Conservation (phyloP, 2,888 invertebrate genomes). For the Athetis lepigone region DNA sequence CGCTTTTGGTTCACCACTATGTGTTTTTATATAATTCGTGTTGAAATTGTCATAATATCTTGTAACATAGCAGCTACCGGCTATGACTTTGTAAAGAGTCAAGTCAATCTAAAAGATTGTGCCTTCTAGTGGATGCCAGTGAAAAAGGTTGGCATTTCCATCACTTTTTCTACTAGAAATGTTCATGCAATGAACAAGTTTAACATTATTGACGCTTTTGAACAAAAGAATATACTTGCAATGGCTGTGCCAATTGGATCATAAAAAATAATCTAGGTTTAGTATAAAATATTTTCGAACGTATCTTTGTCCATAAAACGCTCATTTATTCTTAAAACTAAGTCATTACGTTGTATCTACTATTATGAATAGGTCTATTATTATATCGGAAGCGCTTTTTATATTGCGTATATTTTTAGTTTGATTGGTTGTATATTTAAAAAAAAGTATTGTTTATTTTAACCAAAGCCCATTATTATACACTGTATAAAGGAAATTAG, state of each 20-base stretch:
- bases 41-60: conserved; percentile 33
- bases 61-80: conserved; percentile 30
- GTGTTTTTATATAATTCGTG: conserved; percentile 30
- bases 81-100: conserved; percentile 49
- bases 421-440: conserved; percentile 25
- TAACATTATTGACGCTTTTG: conserved; percentile 22
- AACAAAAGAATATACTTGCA: conserved; percentile 34
- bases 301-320: conserved; percentile 59
- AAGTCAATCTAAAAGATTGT: conserved; percentile 73
- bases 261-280: conserved; percentile 32
- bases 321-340: conserved; percentile 58
- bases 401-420: conserved; percentile 35
- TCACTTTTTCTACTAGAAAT: conserved; percentile 37
- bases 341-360: conserved; percentile 43
- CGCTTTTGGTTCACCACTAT: conserved; percentile 19
- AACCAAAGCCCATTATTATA: conserved; percentile 21
- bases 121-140: conserved; percentile 66
- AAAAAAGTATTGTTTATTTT: conserved; percentile 23
- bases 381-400: conserved; percentile 40
- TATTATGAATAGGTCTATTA: conserved; percentile 16
- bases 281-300: conserved; percentile 47
- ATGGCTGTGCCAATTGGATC: conserved; percentile 58
- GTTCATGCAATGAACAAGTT: conserved; percentile 55
- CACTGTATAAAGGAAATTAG: conserved; percentile 17
- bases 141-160: conserved; percentile 16